Percentiles rank a stretch among this genome's conserved stretches.
These are phyloP conservation scores for Distichodus sexfasciatus DNA, from an alignment of 2,797 vertebrate species.

Conservation along the genomic window DNA sequence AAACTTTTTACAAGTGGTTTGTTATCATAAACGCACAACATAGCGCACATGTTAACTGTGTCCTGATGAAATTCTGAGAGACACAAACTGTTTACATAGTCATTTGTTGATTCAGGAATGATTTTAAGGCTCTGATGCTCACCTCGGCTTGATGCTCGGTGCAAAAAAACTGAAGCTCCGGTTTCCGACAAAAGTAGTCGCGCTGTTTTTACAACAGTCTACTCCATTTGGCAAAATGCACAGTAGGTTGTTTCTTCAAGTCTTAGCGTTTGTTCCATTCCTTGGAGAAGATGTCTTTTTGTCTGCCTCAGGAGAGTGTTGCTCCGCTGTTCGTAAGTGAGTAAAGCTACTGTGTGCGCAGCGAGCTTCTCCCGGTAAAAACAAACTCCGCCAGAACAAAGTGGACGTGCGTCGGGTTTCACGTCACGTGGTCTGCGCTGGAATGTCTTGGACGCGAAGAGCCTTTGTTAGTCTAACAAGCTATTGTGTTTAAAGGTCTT, in stretches of 20 bases:
- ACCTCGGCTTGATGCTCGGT: conserved; percentile 6
- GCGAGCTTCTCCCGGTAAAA: conserved; percentile 51
- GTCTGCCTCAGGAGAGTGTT: background rate
- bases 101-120: background rate
- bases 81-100: background rate
- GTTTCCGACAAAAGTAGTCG: background rate
- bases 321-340: background rate
- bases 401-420: conserved; percentile 48
- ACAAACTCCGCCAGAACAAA: conserved; percentile 48
- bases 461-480: conserved; percentile 33
- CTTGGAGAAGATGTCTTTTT: background rate
- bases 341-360: too few species aligned
- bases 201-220: conserved; percentile 8
- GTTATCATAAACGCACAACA: too few species aligned
- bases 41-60: too few species aligned
- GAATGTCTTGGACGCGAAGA: conserved; percentile 40
- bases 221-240: background rate
- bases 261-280: background rate
- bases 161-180: background rate
- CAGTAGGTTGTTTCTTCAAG: background rate
- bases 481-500: background rate
- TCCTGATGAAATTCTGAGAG: too few species aligned
- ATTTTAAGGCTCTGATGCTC: conserved; percentile 1
- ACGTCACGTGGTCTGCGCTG: conserved; percentile 58
- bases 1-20: too few species aligned